phyloP scores from a whole-genome alignment of 2,797 vertebrate genomes.

The Nasua narica region DNA sequence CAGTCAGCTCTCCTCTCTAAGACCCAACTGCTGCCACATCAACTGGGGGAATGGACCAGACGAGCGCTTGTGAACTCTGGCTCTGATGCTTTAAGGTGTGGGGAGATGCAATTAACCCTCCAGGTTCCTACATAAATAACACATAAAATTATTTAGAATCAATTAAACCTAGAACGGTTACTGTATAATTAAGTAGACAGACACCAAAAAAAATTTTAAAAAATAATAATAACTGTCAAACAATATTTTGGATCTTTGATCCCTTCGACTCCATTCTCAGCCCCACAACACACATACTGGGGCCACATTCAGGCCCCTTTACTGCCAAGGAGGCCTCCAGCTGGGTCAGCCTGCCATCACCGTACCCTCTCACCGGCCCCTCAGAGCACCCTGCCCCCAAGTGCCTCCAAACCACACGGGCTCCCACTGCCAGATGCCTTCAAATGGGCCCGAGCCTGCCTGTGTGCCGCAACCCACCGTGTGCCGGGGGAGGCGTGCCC shows the following conservation, averaged over 20 bases:
- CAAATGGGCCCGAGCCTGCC: not conserved
- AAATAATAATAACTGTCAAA: constrained; percentile 53
- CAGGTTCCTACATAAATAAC: constrained; percentile 32
- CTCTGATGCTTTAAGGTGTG: not conserved
- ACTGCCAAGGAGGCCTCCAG: not conserved
- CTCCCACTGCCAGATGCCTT: not conserved
- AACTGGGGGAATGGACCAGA: not conserved
- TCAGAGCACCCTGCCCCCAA: not conserved
- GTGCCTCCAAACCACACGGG: not conserved
- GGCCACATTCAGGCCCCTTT: constrained; percentile 37
- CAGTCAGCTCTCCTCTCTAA: not conserved
- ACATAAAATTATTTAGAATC: constrained; percentile 31
- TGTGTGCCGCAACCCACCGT: fast-evolving
- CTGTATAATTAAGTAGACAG: constrained; percentile 16
- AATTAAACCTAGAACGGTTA: constrained; percentile 18
- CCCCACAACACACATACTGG: not conserved
- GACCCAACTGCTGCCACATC: not conserved
- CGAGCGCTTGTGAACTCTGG: not conserved
- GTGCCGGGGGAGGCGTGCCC: not conserved
- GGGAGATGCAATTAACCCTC: not conserved
- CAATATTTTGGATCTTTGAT: not conserved
- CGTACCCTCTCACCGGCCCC: not conserved
- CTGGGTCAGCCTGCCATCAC: not conserved
- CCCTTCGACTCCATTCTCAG: not conserved
- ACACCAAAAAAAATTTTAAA: not conserved